phyloP scores from a whole-genome alignment of 92 coral and sea anemone species.

The Paragorgia papillata region DNA sequence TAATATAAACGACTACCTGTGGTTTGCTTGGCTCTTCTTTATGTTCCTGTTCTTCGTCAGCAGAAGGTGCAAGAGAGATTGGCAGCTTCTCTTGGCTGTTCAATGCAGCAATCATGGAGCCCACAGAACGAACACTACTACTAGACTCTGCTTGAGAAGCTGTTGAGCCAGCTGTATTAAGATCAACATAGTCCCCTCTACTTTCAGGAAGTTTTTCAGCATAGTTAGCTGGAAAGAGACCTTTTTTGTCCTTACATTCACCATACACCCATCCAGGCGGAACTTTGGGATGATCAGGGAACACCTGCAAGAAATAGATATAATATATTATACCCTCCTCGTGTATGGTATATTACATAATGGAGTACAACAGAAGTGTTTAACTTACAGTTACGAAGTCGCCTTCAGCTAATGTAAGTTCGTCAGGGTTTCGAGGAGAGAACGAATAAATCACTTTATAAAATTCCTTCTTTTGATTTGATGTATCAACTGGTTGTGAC shows the following conservation, averaged over 20 bases:
- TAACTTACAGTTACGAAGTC: conserved; percentile 73
- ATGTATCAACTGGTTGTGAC: neutral
- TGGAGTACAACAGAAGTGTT: neutral
- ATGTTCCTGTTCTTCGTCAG: neutral
- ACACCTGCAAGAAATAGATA: conserved; percentile 54
- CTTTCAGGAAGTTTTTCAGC: conserved; percentile 81
- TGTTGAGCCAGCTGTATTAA: conserved; percentile 26
- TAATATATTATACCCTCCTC: no score
- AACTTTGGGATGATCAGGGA: conserved; percentile 64
- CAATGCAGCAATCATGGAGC: conserved; percentile 32
- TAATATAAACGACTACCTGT: neutral
- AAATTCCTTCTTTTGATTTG: conserved; percentile 3
- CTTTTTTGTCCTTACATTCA: conserved; percentile 70
- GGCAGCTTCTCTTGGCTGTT: conserved; percentile 41
- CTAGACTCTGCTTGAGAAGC: conserved; percentile 65
- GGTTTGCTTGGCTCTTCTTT: conserved; percentile 17
- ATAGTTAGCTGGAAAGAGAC: conserved; percentile 91
- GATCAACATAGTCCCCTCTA: conserved; percentile 56
- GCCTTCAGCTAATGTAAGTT: conserved; percentile 78
- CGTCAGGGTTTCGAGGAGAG: conserved; percentile 95
- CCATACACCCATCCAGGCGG: conserved; percentile 99
- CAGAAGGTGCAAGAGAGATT: conserved; percentile 7
- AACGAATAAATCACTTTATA: conserved; percentile 59
- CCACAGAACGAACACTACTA: conserved; percentile 52
- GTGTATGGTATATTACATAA: no score